These are phyloP conservation scores for Hypercompe scribonia DNA, from an alignment of 2,888 invertebrate genomes.

Conservation along the genomic window DNA sequence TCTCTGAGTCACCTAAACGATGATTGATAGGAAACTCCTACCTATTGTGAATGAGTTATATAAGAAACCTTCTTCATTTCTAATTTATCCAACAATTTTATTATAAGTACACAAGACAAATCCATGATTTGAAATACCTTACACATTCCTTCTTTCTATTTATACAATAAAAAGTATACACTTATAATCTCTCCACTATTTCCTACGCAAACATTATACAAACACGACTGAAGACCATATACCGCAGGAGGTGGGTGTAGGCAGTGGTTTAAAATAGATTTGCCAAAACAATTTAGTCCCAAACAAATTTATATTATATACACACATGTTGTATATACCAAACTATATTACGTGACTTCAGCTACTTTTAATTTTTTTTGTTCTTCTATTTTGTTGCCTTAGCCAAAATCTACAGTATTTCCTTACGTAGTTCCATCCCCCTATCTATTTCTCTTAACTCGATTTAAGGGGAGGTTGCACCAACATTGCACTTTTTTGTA, in stretches of 20 bases:
- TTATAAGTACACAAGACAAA: background rate
- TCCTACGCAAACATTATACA: background rate
- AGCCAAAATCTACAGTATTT: no score
- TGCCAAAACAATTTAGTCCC: background rate
- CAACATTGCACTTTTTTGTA: no score
- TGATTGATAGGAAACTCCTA: background rate
- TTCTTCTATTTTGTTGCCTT: no score
- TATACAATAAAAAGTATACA: background rate
- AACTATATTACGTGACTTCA: no score
- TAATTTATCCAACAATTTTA: background rate
- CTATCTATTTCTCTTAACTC: no score
- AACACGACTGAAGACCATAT: background rate
- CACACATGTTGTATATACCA: no score
- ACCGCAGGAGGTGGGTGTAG: background rate
- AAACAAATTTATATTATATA: background rate
- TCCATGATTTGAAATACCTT: background rate
- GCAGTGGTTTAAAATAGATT: background rate
- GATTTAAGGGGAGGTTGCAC: no score
- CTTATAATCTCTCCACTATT: background rate
- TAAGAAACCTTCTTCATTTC: background rate
- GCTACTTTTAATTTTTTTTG: no score
- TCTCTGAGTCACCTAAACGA: background rate
- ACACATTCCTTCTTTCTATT: background rate
- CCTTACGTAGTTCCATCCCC: no score
- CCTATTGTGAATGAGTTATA: background rate